Base-by-base conservation (phyloP, 2,888 invertebrate genomes). In the Pimpla rufipes region DNA sequence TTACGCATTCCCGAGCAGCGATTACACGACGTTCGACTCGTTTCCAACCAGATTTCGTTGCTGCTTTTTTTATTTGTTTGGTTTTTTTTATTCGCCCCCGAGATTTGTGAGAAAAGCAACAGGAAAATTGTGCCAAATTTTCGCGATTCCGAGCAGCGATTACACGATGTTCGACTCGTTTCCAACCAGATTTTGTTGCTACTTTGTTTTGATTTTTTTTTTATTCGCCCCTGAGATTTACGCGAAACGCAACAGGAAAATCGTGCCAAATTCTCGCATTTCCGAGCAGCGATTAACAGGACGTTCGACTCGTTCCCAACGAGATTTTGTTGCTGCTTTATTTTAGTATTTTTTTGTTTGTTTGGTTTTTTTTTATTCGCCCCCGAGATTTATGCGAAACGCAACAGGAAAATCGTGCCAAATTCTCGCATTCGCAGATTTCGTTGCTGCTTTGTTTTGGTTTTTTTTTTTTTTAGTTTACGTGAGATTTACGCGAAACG, bases 121-220 rank as follows among this genome's bases (percentile, higher is more conserved):
- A 29, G 29, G 29, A 29, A n/a, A n/a, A 29, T 29, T 5, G 29
- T 29, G 29, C 29, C 29, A 5, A 29, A 29, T 29, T 29, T 5
- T 5, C 29, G 5, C n/a, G n/a, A n/a, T 55, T 18, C 52, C 52
- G 47, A 1, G 8, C 47, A 3, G 23, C 55, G 55, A 13, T 55
- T 55, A 55, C 55, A 55, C 55, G 55, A 23, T 11, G 11, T 55
- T 23, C 11, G 23, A 55, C 55, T 55, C 55, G 55, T 55, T 55
- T 6, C 55, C 10, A 55, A 55, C 23, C 55, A 55, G 55, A 55
- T 23, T 23, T 55, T 21, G 55, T 23, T 55, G 23, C 10, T 29
- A 3, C 23, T 21, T 10, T 23, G 11, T 23, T 55, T 55, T 2
- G 2, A 3, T 29, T 23, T 55, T 21, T 23, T 23, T 23, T 55